phyloP scores from a whole-genome alignment of 2,797 vertebrate species.

The Muraenolepis orangiensis region DNA sequence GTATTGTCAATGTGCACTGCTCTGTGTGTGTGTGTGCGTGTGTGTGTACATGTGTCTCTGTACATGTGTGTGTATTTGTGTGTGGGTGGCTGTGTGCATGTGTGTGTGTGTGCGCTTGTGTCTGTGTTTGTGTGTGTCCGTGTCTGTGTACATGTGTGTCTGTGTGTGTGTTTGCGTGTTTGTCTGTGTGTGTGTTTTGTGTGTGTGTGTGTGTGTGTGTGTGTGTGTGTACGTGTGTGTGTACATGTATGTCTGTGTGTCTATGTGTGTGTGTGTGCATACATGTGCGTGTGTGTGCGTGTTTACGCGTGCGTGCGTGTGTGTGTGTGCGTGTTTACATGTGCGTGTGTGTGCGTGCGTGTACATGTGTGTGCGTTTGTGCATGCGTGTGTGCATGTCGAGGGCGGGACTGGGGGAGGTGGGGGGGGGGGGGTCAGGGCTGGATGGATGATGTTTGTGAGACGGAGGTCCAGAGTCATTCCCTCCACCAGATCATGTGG shows the following conservation, averaged over 20 bases:
- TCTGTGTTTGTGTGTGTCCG: neutral
- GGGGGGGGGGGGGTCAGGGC: neutral
- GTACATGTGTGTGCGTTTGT: too few species aligned
- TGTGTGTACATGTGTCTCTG: neutral
- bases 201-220: too few species aligned
- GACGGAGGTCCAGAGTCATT: neutral
- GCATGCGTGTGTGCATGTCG: neutral
- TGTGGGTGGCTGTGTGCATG: neutral
- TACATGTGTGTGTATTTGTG: neutral
- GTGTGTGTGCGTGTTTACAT: too few species aligned
- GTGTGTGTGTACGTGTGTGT: too few species aligned
- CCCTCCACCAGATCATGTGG: slow-evolving; percentile 4
- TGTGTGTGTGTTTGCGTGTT: neutral
- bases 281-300: too few species aligned
- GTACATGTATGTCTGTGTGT: too few species aligned
- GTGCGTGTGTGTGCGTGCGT: too few species aligned
- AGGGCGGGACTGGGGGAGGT: too few species aligned
- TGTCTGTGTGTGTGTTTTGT: too few species aligned
- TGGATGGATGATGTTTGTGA: neutral
- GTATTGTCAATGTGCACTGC: neutral
- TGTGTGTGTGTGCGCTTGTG: neutral
- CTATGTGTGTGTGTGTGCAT: too few species aligned
- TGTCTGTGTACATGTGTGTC: too few species aligned
- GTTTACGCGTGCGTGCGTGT: too few species aligned
- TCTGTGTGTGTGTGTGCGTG: neutral